Evolutionary conservation across 2,797 vertebrate species (phyloP), one percentile per base, ranked within the genome.

Genomic region (Cryptoprocta ferox): DNA sequence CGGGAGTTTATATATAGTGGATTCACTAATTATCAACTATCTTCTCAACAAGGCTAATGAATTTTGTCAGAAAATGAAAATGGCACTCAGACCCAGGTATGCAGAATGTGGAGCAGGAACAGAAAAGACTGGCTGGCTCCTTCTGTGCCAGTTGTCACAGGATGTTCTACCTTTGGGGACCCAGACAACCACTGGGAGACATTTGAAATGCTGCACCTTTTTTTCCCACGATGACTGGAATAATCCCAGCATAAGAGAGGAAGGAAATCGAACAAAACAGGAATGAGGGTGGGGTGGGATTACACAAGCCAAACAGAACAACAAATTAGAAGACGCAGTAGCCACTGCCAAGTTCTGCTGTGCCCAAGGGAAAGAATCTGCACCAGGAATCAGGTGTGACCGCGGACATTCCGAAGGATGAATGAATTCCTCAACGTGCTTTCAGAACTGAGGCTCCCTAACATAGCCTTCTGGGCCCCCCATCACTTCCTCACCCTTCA

Each of bases 221-320:
- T 39, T 37, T 48, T 53, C 66, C 90, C 35, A 39, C 0, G 1
- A 37, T 24, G 66, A 75, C 61, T 1, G 0, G 84, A 30, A 32
- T 56, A 37, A 80, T 70, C 26, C 50, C 76, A 81, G 81, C 8
- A 6, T 30, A 48, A 28, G 30, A 13, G 45, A 91, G 79, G 63
- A 93, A 94, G 86, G 79, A 95, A 89, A 85, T 10, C 0, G 5
- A 66, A 85, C 28, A 37, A 59, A 86, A 93, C 8, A 42, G 80
- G 78, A 39, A 53, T 14, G 2, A 91, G 91, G 37, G 80, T 28
- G 45, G 76, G 66, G 59, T 10, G 61, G n/a, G 26, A 35, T 39
- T 24, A 6, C 75, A 30, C n/a, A 45, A 56, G 37, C n/a, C 8
- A 30, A 50, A 61, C 0, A 37, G 45, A 86, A 76, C 63, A 70